Percentiles rank a stretch among this genome's conserved stretches.
Conservation (phyloP, 2,888 invertebrate genomes). For the Heliconius cydno region DNA sequence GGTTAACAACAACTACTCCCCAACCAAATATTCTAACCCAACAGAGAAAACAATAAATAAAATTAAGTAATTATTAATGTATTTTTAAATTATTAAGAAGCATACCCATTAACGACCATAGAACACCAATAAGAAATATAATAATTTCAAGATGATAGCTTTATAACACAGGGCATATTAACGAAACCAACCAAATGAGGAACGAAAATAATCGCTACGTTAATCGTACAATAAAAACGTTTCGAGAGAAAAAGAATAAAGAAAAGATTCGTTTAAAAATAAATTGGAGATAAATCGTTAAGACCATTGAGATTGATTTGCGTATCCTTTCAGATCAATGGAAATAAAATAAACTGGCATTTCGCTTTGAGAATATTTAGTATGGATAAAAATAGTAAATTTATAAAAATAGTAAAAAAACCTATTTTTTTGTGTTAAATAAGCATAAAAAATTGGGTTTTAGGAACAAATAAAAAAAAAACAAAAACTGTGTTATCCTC, state of each 20-base stretch:
- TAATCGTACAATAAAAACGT: slow-evolving; percentile 3
- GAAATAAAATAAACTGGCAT: slow-evolving; percentile 6
- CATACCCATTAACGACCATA: neutral
- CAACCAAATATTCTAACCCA: neutral
- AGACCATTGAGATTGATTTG: slow-evolving; percentile 23
- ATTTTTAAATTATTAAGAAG: neutral
- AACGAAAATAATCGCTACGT: slow-evolving; percentile 1
- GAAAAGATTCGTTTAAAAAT: neutral
- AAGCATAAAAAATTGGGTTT: neutral
- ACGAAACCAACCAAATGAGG: neutral
- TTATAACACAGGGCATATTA: neutral
- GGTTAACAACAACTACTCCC: too few relatives aligned
- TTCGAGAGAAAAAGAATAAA: slow-evolving; percentile 23
- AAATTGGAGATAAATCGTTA: slow-evolving; percentile 20
- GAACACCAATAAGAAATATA: neutral
- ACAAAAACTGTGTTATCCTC: too few relatives aligned
- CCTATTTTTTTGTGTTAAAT: too few relatives aligned
- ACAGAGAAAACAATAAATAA: neutral
- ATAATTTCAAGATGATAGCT: neutral
- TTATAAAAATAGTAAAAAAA: too few relatives aligned
- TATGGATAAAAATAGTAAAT: neutral
- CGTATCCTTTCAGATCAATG: slow-evolving; percentile 18
- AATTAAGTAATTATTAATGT: neutral
- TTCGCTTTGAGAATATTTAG: neutral
- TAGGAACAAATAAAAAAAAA: too few relatives aligned